Base-by-base conservation (phyloP, 1,140 invertebrate genomes). In the Magallana angulata region DNA sequence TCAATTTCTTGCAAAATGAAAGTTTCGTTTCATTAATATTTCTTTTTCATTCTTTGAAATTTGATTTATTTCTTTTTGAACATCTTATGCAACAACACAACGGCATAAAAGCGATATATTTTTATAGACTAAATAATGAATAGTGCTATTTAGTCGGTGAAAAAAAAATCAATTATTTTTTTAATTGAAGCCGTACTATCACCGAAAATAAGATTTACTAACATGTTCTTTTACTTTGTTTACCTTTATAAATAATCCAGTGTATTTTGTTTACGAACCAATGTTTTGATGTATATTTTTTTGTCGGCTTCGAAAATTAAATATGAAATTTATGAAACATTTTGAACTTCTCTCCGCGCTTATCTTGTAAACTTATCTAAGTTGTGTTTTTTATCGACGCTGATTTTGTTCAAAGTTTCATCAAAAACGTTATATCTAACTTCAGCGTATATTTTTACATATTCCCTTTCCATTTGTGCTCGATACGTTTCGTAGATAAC, bases 391-490 rank as follows among this genome's bases (percentile, higher is more conserved):
- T 76, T 64, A 64, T 64, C 68, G 18, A 36, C 68, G 36, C 11
- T 76, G 68, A 76, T 48, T 30, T 76, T 76, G 68, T 76, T 76
- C 24, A 76, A 36, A 30, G 68, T 76, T 76, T 76, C 68, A 76
- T 76, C 68, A 76, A 18, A 76, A 76, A 76, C 68, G 68, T 76
- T 76, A 76, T 76, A 76, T 76, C 68, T 30, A 8, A 36, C 36
- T 76, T 24, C 68, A 30, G 9, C 24, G 68, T 76, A 76, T 76
- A 76, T 76, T 76, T 76, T 76, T 76, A 76, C 68, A 76, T 76
- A 30, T 76, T 76, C 68, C 7, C 11, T 76, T 76, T 36, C 68
- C 18, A 36, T 76, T 30, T 76, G 68, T 12, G 30, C 18, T 76
- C 68, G 68, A 76, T 76, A 36, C 68, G 68, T 12, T 11, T 12